Evolutionary conservation across 2,797 vertebrate species (phyloP).

Genomic region (Phyllotis vaccarum): DNA sequence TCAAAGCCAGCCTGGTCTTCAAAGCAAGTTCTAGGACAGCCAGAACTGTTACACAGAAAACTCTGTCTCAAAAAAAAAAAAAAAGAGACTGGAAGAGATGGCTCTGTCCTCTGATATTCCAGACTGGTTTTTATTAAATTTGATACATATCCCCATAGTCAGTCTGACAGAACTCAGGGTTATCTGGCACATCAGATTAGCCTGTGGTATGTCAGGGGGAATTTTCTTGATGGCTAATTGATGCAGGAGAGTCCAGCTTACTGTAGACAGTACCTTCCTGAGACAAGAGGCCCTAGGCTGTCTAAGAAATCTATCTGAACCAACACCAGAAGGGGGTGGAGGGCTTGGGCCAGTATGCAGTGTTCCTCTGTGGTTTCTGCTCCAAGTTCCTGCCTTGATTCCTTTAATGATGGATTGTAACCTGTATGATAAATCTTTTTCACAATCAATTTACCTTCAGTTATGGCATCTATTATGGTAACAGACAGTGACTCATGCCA

Average conservation of each 20-base stretch:
- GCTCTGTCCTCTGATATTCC: too few relatives aligned
- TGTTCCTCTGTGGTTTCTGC: neutral
- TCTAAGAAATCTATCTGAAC: neutral
- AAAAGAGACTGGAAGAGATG: too few relatives aligned
- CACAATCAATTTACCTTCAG: neutral
- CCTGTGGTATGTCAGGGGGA: neutral
- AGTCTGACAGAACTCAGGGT: neutral
- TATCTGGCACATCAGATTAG: neutral
- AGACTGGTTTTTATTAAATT: too few relatives aligned
- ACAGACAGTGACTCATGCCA: neutral
- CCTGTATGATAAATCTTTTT: neutral
- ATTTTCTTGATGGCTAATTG: neutral
- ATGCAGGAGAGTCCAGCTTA: neutral
- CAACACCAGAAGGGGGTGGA: neutral
- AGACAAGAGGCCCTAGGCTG: too few relatives aligned
- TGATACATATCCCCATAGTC: too few relatives aligned
- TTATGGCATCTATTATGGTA: neutral
- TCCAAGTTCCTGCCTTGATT: neutral
- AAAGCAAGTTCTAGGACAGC: too few relatives aligned
- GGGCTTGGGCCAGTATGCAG: neutral
- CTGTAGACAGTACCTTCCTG: too few relatives aligned
- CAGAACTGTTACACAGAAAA: too few relatives aligned
- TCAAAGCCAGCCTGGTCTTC: too few relatives aligned
- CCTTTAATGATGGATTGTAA: neutral
- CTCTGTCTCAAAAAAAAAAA: too few relatives aligned